Evolutionary conservation across 2,888 invertebrate species (phyloP).

Genomic region (Norana najaformis): DNA sequence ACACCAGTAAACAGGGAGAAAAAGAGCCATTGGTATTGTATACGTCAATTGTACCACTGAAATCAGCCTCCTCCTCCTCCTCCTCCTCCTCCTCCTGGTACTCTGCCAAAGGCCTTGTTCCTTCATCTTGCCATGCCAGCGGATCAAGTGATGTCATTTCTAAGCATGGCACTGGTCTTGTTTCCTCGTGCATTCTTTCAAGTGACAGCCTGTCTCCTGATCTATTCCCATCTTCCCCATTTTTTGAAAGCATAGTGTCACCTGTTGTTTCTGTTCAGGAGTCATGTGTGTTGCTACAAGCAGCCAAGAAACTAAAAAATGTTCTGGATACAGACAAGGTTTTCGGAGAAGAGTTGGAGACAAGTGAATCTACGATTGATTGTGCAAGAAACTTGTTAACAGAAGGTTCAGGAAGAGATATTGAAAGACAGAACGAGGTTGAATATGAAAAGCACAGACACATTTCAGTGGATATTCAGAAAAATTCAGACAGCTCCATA

Average conservation of each 20-base stretch:
- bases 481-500: background rate
- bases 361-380: background rate
- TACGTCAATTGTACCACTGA: too few relatives aligned
- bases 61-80: too few relatives aligned
- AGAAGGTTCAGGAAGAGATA: background rate
- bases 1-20: background rate
- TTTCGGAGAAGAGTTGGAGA: background rate
- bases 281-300: background rate
- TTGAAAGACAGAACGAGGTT: background rate
- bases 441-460: background rate
- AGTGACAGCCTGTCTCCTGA: slow-evolving; percentile 6
- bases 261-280: background rate
- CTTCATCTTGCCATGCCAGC: too few relatives aligned
- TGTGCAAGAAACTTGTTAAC: background rate
- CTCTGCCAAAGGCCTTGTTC: too few relatives aligned
- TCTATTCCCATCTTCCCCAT: background rate
- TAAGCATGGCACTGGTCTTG: background rate
- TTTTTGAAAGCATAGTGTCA: background rate
- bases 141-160: too few relatives aligned
- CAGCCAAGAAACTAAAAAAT: background rate
- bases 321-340: slow-evolving; percentile 13
- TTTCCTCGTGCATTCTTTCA: background rate
- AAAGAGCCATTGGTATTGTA: background rate
- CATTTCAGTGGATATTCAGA: background rate
- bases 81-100: too few relatives aligned